Evolutionary conservation across 2,113 vertebrate genomes (phyloP).

Genomic region (Neodon shergylaensis): DNA sequence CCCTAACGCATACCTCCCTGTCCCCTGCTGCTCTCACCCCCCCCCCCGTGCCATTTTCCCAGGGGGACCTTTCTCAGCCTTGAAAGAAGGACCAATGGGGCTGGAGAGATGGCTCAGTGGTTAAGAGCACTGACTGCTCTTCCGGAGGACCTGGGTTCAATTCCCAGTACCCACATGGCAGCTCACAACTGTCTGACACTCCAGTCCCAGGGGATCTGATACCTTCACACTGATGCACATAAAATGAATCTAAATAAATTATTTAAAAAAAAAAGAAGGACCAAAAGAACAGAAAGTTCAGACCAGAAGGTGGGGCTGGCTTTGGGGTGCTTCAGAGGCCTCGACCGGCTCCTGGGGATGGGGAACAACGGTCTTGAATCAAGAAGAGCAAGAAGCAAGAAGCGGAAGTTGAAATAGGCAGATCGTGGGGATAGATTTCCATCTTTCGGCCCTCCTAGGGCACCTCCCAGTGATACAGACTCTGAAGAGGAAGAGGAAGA

Average conservation of each 20-base stretch:
- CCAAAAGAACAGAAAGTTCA: constrained; percentile 76
- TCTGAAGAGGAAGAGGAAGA: constrained; percentile 86
- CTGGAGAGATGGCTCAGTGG: too few species aligned
- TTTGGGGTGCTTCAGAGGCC: constrained; percentile 76
- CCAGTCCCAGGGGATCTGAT: too few species aligned
- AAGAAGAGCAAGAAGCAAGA: constrained; percentile 89
- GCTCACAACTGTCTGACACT: too few species aligned
- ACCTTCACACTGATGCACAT: too few species aligned
- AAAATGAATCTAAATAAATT: too few species aligned
- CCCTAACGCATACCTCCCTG: constrained; percentile 80
- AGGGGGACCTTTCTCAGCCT: constrained; percentile 76
- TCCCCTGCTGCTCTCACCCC: constrained; percentile 68
- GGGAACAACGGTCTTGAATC: constrained; percentile 92
- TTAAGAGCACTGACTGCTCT: too few species aligned
- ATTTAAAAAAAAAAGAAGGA: constrained; percentile 68
- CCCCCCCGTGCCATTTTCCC: constrained; percentile 67
- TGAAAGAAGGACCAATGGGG: constrained; percentile 52
- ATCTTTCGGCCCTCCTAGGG: constrained; percentile 74
- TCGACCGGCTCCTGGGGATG: constrained; percentile 77
- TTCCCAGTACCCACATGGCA: too few species aligned
- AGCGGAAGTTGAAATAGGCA: constrained; percentile 91
- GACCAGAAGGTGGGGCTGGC: constrained; percentile 62
- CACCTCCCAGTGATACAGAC: constrained; percentile 90
- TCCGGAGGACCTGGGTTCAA: too few species aligned
- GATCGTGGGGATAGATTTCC: constrained; percentile 79